Conservation (phyloP, 2,113 vertebrate genomes). For the Sardina pilchardus region DNA sequence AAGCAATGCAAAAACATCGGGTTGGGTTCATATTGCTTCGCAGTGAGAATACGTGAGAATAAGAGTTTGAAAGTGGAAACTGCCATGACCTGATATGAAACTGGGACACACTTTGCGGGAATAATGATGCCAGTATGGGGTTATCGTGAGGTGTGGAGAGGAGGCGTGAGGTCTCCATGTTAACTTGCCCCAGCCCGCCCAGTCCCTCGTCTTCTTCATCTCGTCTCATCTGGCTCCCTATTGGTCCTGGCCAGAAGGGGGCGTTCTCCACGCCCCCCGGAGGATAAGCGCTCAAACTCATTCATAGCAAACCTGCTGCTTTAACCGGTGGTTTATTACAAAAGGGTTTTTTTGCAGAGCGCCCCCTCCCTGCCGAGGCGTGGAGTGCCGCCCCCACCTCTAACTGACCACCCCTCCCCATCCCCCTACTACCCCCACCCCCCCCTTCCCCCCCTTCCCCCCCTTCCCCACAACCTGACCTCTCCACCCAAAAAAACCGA, state of each 20-base stretch:
- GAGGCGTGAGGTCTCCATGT: neutral
- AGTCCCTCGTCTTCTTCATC: slow-evolving; percentile 43
- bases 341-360: slow-evolving; percentile 71
- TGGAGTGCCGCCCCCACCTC: slow-evolving; percentile 36
- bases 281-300: slow-evolving; percentile 76
- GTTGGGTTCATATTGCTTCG: slow-evolving; percentile 72
- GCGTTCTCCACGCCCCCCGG: slow-evolving; percentile 65
- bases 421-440: slow-evolving; percentile 27
- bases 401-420: slow-evolving; percentile 18
- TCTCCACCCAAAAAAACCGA: neutral
- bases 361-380: slow-evolving; percentile 68
- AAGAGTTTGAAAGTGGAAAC: neutral
- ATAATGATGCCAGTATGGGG: neutral
- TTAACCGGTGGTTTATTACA: slow-evolving; percentile 80
- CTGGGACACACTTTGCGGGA: neutral
- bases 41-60: slow-evolving; percentile 43
- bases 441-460: neutral
- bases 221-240: neutral
- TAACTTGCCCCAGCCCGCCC: neutral
- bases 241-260: neutral
- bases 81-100: neutral
- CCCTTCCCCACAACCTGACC: neutral
- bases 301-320: slow-evolving; percentile 81
- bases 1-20: slow-evolving; percentile 45
- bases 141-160: slow-evolving; percentile 1